A percentile compares a stretch with the other conserved stretches of the same genome.
Conservation (phyloP, 1,140 invertebrate species). For the Bombus sibiricus region DNA sequence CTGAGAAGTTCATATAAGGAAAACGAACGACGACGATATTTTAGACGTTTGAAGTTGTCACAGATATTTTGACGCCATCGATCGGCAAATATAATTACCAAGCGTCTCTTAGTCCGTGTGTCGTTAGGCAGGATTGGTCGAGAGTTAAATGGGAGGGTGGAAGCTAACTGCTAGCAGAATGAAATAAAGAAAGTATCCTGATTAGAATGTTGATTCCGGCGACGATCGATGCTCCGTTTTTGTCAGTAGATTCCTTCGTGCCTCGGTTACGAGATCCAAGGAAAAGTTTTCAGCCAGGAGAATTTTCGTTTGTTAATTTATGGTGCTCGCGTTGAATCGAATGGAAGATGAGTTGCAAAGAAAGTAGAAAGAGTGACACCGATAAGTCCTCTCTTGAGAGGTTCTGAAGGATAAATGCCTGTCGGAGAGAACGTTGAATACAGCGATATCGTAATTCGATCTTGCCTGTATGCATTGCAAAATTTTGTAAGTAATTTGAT, state of each 20-base stretch:
- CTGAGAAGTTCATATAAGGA: too few species aligned
- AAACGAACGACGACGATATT: background rate
- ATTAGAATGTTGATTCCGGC: constrained; percentile 40
- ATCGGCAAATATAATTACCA: constrained; percentile 2
- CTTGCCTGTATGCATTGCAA: background rate
- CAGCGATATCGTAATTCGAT: background rate
- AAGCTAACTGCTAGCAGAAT: background rate
- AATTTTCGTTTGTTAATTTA: constrained; percentile 26
- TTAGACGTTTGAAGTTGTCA: background rate
- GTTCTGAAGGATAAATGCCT: background rate
- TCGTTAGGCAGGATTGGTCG: background rate
- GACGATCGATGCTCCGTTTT: constrained; percentile 15
- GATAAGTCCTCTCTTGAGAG: background rate
- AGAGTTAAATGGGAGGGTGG: background rate
- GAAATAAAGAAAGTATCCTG: constrained; percentile 7
- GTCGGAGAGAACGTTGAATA: background rate
- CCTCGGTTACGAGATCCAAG: background rate
- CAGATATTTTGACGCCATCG: background rate
- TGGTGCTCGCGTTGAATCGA: background rate
- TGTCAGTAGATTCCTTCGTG: background rate
- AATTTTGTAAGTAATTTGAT: background rate
- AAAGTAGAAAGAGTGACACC: background rate
- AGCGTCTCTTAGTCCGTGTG: background rate
- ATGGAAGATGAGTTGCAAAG: background rate
- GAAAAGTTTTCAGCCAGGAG: background rate